These are phyloP conservation scores for Ctena decussata DNA, from an alignment of 2,888 invertebrate species.

Conservation along the genomic window DNA sequence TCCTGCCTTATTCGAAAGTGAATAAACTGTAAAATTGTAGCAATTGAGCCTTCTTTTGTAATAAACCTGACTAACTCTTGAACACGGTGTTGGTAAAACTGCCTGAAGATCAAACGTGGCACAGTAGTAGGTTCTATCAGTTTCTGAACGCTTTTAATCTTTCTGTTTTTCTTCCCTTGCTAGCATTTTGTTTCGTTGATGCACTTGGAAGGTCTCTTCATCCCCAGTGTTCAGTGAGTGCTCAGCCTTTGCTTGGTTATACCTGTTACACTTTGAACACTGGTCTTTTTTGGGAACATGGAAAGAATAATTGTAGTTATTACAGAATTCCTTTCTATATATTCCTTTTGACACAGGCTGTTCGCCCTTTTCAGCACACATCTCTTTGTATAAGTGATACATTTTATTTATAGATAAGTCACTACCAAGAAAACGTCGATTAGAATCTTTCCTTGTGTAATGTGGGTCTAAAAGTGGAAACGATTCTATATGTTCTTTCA, in stretches of 20 bases:
- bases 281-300: conserved; percentile 37
- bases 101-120: conserved; percentile 48
- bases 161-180: not conserved
- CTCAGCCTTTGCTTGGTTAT: not conserved
- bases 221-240: not conserved
- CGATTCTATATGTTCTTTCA: too few species aligned
- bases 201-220: not conserved
- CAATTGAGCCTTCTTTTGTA: conserved; percentile 34
- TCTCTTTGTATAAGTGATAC: too few species aligned
- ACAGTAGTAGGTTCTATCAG: not conserved
- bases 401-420: too few species aligned
- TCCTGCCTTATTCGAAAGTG: conserved; percentile 11
- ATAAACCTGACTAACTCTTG: conserved; percentile 31
- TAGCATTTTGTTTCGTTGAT: too few species aligned
- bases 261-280: conserved; percentile 10
- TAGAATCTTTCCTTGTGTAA: too few species aligned
- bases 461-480: too few species aligned
- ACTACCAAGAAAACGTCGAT: too few species aligned
- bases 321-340: conserved; percentile 23
- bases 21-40: conserved; percentile 51
- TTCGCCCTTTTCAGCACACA: too few species aligned
- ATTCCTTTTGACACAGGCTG: too few species aligned
- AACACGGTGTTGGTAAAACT: conserved; percentile 43
- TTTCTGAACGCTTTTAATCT: not conserved
- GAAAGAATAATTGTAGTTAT: not conserved